Evolutionary conservation across 1,140 invertebrate genomes (phyloP), one percentile per base, ranked within the genome.

Genomic region (Drosophila ohnishii): DNA sequence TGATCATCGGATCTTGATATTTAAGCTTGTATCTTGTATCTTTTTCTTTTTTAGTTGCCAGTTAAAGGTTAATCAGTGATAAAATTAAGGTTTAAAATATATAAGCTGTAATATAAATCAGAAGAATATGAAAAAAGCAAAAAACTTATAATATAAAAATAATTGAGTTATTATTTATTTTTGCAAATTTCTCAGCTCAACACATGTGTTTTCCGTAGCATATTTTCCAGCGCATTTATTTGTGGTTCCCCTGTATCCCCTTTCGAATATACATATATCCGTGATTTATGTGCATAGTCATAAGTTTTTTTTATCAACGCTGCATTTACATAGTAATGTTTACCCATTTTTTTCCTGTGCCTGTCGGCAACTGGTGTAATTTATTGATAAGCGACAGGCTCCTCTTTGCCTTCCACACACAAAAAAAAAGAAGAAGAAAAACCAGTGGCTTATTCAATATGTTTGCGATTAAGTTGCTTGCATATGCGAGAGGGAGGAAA

Each of bases 301-400:
- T 75, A 78, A 69, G n/a, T 16, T 30, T 13, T 81, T 86, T 79
- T 85, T 85, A 79, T 87, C 78, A 63, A 32, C 45, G 50, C 53
- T 69, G 55, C 79, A 83, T 87, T 87, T 87, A 73, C 84, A 87
- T 80, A 80, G 80, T 65, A 83, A 77, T 86, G 72, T 83, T 71
- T 79, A 67, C 48, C 40, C 50, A 47, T 56, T 77, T 58, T 55
- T 44, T 42, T 39, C 9, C 32, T 44, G 32, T 63, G 59, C 34
- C 19, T 48, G 39, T 45, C 61, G 71, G 55, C 13, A 58, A 28
- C 62, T 80, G 73, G 69, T 37, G 51, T 75, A 87, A 88, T 87
- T 84, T 78, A 87, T 88, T 88, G 84, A 84, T 87, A 87, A 87
- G 80, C 59, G 72, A 3, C 34, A 37, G 35, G 11, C 61, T 9